A percentile compares a stretch with the other conserved stretches of the same genome.
These are phyloP conservation scores for Cyrtonyx montezumae DNA, from an alignment of 2,113 vertebrate species.

Conservation along the genomic window DNA sequence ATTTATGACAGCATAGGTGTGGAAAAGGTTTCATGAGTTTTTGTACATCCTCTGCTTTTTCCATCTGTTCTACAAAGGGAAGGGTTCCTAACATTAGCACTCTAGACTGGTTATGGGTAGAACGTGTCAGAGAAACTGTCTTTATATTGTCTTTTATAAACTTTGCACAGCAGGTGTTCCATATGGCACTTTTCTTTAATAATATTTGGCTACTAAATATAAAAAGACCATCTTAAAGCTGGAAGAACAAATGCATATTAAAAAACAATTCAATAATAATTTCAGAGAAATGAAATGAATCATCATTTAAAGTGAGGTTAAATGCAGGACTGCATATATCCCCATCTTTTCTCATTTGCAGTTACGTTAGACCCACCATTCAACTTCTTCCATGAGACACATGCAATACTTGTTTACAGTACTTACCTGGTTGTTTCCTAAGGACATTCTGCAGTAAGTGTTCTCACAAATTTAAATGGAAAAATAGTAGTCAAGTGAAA, in stretches of 20 bases:
- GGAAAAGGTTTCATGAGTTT: neutral
- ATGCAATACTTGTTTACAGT: fast-evolving
- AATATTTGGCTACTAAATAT: neutral
- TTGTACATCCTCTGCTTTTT: neutral
- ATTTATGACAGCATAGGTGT: neutral
- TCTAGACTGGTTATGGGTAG: neutral
- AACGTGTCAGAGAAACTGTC: neutral
- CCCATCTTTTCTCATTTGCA: neutral
- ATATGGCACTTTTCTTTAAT: constrained; percentile 16
- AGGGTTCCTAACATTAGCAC: neutral
- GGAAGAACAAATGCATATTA: neutral
- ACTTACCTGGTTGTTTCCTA: neutral
- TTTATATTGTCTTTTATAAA: neutral
- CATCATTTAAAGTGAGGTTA: neutral
- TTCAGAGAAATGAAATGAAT: neutral
- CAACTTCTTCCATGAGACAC: neutral
- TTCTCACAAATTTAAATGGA: neutral
- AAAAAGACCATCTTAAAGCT: neutral
- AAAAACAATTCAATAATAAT: neutral
- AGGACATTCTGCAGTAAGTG: neutral
- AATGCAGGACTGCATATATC: neutral
- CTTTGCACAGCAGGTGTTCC: neutral
- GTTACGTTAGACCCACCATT: neutral
- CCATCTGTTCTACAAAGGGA: neutral
- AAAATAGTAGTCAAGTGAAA: neutral